Evolutionary conservation across 2,797 vertebrate species (phyloP).

Genomic region (Cirrhinus molitorella): DNA sequence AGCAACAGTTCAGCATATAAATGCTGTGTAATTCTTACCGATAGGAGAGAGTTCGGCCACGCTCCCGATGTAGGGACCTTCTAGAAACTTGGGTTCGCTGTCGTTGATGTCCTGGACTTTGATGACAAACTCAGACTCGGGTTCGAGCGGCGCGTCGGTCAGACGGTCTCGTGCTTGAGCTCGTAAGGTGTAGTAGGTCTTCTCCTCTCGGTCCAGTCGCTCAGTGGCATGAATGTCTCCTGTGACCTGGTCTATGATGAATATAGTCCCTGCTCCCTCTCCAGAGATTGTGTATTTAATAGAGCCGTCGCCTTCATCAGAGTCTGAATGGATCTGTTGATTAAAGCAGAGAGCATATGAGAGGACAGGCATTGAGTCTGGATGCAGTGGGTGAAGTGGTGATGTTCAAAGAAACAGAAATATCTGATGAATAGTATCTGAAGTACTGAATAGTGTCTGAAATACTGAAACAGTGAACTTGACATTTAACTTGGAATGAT

Average conservation of each 20-base stretch:
- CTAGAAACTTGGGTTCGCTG: slow-evolving; percentile 96
- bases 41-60: slow-evolving; percentile 93
- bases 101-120: slow-evolving; percentile 99
- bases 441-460: not conserved
- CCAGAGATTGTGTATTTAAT: slow-evolving; percentile 99
- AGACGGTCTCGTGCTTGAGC: slow-evolving; percentile 90
- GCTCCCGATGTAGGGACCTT: slow-evolving; percentile 95
- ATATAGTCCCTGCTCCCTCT: slow-evolving; percentile 94
- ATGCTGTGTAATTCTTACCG: slow-evolving; percentile 28
- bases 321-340: slow-evolving; percentile 96
- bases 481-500: not conserved
- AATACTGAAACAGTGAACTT: not conserved
- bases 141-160: slow-evolving; percentile 89
- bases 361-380: not conserved
- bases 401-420: not conserved
- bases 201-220: slow-evolving; percentile 93
- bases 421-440: not conserved
- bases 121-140: slow-evolving; percentile 97
- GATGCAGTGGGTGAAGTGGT: not conserved
- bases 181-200: slow-evolving; percentile 93
- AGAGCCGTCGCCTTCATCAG: slow-evolving; percentile 93
- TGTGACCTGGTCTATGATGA: slow-evolving; percentile 95
- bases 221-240: slow-evolving; percentile 97
- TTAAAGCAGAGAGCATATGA: slow-evolving; percentile 5
- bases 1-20: not conserved